These are phyloP conservation scores for Tenthredo livida DNA, from an alignment of 2,888 invertebrate genomes.

Conservation along the genomic window DNA sequence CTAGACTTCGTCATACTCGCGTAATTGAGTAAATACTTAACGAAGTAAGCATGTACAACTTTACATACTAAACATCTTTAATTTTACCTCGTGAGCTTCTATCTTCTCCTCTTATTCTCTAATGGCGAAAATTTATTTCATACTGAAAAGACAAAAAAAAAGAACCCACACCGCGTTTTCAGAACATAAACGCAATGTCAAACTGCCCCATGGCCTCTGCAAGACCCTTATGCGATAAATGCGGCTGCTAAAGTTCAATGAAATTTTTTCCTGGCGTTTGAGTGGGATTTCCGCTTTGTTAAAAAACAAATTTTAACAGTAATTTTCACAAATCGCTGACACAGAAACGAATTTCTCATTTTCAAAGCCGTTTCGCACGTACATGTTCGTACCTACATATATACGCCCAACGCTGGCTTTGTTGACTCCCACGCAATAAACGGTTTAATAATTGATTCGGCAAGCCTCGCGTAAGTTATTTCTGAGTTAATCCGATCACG, in stretches of 20 bases:
- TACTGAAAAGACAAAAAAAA: no score
- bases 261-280: background rate
- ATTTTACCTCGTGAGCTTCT: no score
- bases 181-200: no score
- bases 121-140: background rate
- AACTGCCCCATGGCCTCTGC: no score
- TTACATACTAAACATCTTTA: no score
- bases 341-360: conserved; percentile 14
- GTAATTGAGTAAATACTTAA: background rate
- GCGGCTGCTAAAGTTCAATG: background rate
- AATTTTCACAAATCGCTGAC: conserved; percentile 23
- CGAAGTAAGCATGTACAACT: background rate
- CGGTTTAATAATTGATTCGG: background rate
- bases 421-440: background rate
- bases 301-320: background rate
- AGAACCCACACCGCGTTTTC: no score
- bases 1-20: background rate
- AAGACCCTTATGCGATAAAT: background rate
- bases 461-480: background rate
- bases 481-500: background rate
- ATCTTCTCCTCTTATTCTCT: no score
- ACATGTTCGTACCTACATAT: background rate
- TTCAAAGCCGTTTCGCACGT: background rate
- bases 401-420: background rate
- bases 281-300: background rate